Base-by-base conservation (phyloP, 2,113 vertebrate species). In the Haplotaxodon microlepis region DNA sequence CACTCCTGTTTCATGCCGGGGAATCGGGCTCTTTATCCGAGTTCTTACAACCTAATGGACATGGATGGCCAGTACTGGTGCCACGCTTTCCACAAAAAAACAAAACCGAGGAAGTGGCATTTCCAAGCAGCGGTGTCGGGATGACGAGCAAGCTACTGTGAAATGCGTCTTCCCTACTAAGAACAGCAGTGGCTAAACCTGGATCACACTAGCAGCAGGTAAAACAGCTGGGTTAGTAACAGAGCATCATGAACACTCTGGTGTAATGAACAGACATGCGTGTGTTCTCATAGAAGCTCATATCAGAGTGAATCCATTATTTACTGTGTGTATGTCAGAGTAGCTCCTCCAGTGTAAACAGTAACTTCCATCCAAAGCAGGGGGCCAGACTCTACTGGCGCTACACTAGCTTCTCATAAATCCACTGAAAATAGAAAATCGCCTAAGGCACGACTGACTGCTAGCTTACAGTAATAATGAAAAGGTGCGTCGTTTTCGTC, bases 171-270 rank as follows among this genome's bases (percentile, higher is more conserved):
- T 29, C n/a, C 76, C 45, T 84, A 86, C 78, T 54, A 82, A 85
- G 76, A 91, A 85, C 90, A 96, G 93, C 90, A 93, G 93, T 92
- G 93, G 16, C 82, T 86, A 89, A 90, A 94, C 92, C 63, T 90
- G 92, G 90, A 88, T 92, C 94, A 96, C 89, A 89, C 89, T 91
- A 96, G 94, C 95, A 96, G 95, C 95, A 96, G 91, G 91, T 93
- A 88, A 79, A 95, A 89, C 85, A 84, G 81, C 82, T 27, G 61
- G 78, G 84, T 90, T 88, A 86, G 71, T 86, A 80, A 87, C 66
- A 73, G 86, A 88, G 85, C 61, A 81, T 88, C 56, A 88, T 34
- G 76, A 86, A 85, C 81, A 86, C 81, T 40, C 42, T 34, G 45
- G 47, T 79, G 19, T 31, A 31, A 34, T 24, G 29, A 59, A 86